Conservation (phyloP, 1,140 invertebrate species). For the Papilio helenus region DNA sequence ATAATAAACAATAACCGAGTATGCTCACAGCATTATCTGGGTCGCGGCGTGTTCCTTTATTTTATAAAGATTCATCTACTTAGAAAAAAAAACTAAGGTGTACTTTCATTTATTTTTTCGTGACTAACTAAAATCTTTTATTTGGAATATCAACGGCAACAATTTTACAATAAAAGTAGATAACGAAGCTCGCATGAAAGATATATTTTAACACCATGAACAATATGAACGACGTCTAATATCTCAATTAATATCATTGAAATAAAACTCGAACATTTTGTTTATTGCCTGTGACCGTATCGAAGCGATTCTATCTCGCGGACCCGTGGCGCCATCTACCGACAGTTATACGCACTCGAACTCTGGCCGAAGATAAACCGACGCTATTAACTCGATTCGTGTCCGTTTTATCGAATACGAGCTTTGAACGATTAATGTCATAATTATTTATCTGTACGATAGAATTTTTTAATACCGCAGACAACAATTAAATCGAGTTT, state of each 20-base stretch:
- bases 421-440: slow-evolving; percentile 37
- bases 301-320: slow-evolving; percentile 57
- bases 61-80: no score
- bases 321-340: slow-evolving; percentile 69
- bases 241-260: slow-evolving; percentile 61
- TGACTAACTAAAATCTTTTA: background rate
- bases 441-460: slow-evolving; percentile 32
- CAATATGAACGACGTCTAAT: slow-evolving; percentile 54
- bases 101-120: background rate
- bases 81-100: no score
- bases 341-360: slow-evolving; percentile 49
- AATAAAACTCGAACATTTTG: slow-evolving; percentile 53
- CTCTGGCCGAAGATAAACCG: slow-evolving; percentile 27
- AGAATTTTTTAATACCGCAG: slow-evolving; percentile 31
- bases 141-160: background rate
- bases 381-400: slow-evolving; percentile 28
- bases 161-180: slow-evolving; percentile 16
- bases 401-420: slow-evolving; percentile 12
- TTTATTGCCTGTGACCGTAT: slow-evolving; percentile 64
- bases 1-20: slow-evolving; percentile 36
- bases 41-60: slow-evolving; percentile 16
- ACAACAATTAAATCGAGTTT: slow-evolving; percentile 24
- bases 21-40: slow-evolving; percentile 10
- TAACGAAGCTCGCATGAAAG: slow-evolving; percentile 16
- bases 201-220: slow-evolving; percentile 49